These are phyloP conservation scores for Chymomyza procnemis DNA, from an alignment of 2,888 invertebrate genomes.

Conservation along the genomic window DNA sequence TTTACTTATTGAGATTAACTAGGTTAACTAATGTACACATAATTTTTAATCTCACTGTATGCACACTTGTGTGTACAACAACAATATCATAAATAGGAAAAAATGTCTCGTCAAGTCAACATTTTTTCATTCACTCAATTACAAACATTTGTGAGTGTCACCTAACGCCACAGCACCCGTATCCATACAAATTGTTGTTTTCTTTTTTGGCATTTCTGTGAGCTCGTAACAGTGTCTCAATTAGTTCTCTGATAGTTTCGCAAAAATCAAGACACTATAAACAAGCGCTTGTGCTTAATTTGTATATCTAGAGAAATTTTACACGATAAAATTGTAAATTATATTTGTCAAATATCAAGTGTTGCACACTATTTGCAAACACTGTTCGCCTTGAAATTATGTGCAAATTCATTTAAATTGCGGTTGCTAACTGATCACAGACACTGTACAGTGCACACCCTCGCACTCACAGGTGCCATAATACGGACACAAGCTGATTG, in stretches of 20 bases:
- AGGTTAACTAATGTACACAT: background rate
- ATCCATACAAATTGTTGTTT: background rate
- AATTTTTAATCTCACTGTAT: background rate
- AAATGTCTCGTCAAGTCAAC: slow-evolving; percentile 17
- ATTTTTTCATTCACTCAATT: slow-evolving; percentile 40
- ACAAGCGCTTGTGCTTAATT: too few species aligned
- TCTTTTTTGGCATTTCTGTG: slow-evolving; percentile 17
- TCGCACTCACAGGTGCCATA: slow-evolving; percentile 3
- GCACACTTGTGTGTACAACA: background rate
- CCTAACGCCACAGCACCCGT: background rate
- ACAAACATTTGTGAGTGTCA: slow-evolving; percentile 14
- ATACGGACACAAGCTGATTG: slow-evolving; percentile 7
- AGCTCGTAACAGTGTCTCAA: slow-evolving; percentile 18
- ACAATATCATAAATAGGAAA: background rate
- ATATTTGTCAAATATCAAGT: background rate
- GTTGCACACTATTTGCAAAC: background rate
- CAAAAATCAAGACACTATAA: background rate
- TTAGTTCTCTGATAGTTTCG: background rate
- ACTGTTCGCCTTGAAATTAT: slow-evolving; percentile 7
- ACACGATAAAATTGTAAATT: too few species aligned
- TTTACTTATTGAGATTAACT: too few species aligned
- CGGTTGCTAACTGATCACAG: background rate
- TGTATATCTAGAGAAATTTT: too few species aligned
- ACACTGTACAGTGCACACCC: background rate
- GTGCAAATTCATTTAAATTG: background rate